phyloP scores from a whole-genome alignment of 2,113 vertebrate genomes.

The Alligator mississippiensis region DNA sequence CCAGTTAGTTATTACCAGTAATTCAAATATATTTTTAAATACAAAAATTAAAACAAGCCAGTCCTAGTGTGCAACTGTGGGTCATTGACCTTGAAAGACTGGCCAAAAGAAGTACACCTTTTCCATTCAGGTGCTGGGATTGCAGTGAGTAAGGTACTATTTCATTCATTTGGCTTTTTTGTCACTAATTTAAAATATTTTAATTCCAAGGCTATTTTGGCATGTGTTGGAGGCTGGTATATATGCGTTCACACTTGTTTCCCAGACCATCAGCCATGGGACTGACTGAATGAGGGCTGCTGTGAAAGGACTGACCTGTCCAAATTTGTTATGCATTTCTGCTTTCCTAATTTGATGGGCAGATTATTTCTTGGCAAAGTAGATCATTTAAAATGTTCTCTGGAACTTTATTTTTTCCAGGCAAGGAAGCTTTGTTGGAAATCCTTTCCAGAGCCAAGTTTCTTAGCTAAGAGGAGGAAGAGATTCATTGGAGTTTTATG shows the following conservation, averaged over 20 bases:
- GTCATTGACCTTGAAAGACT: neutral
- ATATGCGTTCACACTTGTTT: neutral
- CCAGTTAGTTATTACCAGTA: too few relatives aligned
- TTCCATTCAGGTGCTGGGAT: too few relatives aligned
- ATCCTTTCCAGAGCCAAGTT: neutral
- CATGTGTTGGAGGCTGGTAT: rapidly evolving
- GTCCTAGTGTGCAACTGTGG: neutral
- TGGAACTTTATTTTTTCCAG: neutral
- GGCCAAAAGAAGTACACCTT: too few relatives aligned
- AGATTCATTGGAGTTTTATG: neutral
- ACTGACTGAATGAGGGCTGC: too few relatives aligned
- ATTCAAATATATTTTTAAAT: too few relatives aligned
- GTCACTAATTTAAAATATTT: neutral
- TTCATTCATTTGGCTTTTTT: neutral
- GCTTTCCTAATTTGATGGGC: neutral
- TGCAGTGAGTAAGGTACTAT: too few relatives aligned
- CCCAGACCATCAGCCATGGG: too few relatives aligned
- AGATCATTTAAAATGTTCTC: neutral
- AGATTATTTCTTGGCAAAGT: neutral
- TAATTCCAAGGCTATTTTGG: neutral
- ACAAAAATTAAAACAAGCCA: neutral
- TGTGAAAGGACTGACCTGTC: too few relatives aligned
- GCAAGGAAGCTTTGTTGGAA: neutral
- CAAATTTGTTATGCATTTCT: too few relatives aligned
- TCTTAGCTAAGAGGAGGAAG: rapidly evolving